A percentile compares a stretch with the other conserved stretches of the same genome.
Evolutionary conservation across 2,113 vertebrate genomes (phyloP).

Genomic region (Microtus ochrogaster): DNA sequence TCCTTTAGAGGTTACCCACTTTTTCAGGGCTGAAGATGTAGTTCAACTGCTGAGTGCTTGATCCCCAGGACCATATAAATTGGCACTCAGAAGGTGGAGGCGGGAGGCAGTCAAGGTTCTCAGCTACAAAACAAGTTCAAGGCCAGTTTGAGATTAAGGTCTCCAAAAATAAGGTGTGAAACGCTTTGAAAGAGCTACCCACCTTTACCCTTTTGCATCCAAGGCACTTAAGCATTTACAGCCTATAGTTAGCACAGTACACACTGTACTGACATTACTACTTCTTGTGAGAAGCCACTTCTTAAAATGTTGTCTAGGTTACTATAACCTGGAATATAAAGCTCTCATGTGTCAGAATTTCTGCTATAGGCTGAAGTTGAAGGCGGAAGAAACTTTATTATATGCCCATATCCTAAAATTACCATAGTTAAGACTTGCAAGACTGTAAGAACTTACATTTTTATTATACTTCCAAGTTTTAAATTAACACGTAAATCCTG

Average conservation of each 20-base stretch:
- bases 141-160: neutral
- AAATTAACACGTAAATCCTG: constrained; percentile 25
- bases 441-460: constrained; percentile 10
- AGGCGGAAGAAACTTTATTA: neutral
- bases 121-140: neutral
- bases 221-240: neutral
- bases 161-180: neutral
- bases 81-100: neutral
- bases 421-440: constrained; percentile 11
- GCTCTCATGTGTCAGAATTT: neutral
- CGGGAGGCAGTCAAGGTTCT: neutral
- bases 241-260: neutral
- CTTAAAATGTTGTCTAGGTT: constrained; percentile 11
- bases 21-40: neutral
- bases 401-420: constrained; percentile 3
- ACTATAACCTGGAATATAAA: constrained; percentile 17
- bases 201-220: neutral
- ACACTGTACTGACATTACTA: neutral
- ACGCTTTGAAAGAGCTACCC: neutral
- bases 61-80: neutral
- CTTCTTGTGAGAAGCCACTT: neutral
- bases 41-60: neutral
- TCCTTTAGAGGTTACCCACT: constrained; percentile 5
- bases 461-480: neutral
- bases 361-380: neutral